Evolutionary conservation across 2,888 invertebrate genomes (phyloP).

Genomic region (Calliphora vomitoria): DNA sequence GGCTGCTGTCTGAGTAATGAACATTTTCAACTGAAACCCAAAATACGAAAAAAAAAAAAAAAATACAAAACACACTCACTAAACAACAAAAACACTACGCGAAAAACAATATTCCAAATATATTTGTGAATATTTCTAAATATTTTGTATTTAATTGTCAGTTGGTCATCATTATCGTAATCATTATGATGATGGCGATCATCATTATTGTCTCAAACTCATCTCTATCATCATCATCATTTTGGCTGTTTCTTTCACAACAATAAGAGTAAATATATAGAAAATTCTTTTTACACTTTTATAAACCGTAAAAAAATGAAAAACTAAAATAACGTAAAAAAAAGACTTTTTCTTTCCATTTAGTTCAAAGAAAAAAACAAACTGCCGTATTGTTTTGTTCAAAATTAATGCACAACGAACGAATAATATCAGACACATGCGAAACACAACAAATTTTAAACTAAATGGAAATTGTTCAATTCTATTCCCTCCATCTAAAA

Average conservation of each 20-base stretch:
- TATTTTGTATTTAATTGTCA: conserved; percentile 70
- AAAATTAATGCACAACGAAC: conserved; percentile 54
- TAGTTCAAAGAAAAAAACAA: conserved; percentile 27
- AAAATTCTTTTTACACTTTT: conserved; percentile 45
- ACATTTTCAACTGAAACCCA: conserved; percentile 30
- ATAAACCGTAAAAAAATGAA: conserved; percentile 20
- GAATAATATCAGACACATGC: conserved; percentile 66
- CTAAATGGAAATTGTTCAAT: conserved; percentile 69
- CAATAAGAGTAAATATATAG: conserved; percentile 38
- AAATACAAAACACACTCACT: conserved; percentile 9
- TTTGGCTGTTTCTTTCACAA: conserved; percentile 36
- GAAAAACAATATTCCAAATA: conserved; percentile 43
- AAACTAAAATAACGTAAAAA: conserved; percentile 24
- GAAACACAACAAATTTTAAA: conserved; percentile 71
- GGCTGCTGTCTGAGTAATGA: conserved; percentile 7
- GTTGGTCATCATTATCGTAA: conserved; percentile 53
- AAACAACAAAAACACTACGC: conserved; percentile 40
- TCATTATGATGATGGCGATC: conserved; percentile 40
- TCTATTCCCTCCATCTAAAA: conserved; percentile 58
- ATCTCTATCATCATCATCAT: conserved; percentile 18
- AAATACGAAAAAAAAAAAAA: conserved; percentile 27
- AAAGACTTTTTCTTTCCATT: conserved; percentile 19
- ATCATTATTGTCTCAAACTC: conserved; percentile 1
- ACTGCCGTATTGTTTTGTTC: conserved; percentile 42
- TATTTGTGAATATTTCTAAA: conserved; percentile 62